Base-by-base conservation (phyloP, 1,140 invertebrate genomes). In the Nilaparvata lugens region DNA sequence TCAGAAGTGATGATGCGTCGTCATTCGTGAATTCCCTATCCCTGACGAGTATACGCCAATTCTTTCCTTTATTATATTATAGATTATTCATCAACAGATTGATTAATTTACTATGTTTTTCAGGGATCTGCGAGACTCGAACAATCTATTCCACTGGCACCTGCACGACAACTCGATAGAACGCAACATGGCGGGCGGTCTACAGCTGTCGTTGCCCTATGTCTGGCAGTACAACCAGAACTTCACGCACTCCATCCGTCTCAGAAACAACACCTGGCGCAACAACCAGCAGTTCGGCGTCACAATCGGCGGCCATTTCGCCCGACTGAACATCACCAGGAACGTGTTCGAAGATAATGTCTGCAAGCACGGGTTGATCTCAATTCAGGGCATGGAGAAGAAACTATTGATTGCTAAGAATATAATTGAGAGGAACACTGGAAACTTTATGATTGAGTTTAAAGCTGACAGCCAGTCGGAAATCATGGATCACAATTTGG, bases 371-470 rank as follows among this genome's bases (percentile, higher is more conserved):
- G 91, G 96, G 0, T 73, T 99, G 14, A 79, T 99, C 2, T 83
- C 86, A 0, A 78, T 99, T 4, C 78, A 83, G 57, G 97, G 97
- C 14, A 99, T 98, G 94, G 97, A 99, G 73, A 99, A 99, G 74
- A 85, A 89, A 67, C 80, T 98, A 74, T 78, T 83, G 24, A 88
- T 81, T 72, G 83, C 67, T 83, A 88, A 76, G 71, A 87, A 89
- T 69, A 64, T 67, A 55, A 89, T 99, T 40, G 80, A 85, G 64
- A 76, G 80, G 19, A 99, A 99, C 70, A 83, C 77, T 52, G 92
- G 89, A 0, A 79, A 81, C n/a, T 92, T 84, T 68, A 87, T 97
- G 76, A 79, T 97, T 1, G 88, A 96, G 70, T 92, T 98, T 69
- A 83, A 84, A 60, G 86, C 90, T 25, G 84, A 93, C 67, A 96